Evolutionary conservation across 37 sponge, comb jelly and placozoan species (phyloP).

Genomic region (Eunapius fragilis): DNA sequence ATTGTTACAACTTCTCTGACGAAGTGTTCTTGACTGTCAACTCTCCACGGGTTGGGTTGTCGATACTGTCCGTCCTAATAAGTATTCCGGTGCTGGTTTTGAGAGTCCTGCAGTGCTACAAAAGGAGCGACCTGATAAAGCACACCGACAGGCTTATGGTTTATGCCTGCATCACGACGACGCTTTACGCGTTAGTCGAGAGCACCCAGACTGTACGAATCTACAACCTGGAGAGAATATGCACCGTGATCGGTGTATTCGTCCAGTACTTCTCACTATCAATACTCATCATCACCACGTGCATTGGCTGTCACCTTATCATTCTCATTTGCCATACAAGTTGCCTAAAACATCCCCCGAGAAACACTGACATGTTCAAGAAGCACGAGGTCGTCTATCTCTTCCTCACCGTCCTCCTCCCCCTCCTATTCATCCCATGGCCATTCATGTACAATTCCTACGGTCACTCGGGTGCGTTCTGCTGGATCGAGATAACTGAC

Average conservation of each 20-base stretch:
- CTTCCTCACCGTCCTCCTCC: not conserved
- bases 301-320: not conserved
- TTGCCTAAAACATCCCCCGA: not conserved
- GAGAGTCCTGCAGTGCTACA: not conserved
- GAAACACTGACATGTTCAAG: not conserved
- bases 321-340: not conserved
- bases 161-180: not conserved
- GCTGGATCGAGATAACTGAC: not conserved
- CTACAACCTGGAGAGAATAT: not conserved
- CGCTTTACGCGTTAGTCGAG: not conserved
- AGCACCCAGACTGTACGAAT: not conserved
- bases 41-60: not conserved
- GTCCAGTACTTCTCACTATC: not conserved
- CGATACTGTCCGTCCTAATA: not conserved
- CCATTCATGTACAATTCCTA: not conserved
- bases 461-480: not conserved
- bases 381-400: not conserved
- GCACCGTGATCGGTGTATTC: not conserved
- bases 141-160: not conserved
- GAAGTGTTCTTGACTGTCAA: not conserved
- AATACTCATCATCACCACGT: not conserved
- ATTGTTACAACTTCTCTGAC: not conserved
- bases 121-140: not conserved
- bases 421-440: not conserved
- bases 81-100: not conserved